Evolutionary conservation across 1,140 invertebrate species (phyloP).

Genomic region (Cylas formicarius): DNA sequence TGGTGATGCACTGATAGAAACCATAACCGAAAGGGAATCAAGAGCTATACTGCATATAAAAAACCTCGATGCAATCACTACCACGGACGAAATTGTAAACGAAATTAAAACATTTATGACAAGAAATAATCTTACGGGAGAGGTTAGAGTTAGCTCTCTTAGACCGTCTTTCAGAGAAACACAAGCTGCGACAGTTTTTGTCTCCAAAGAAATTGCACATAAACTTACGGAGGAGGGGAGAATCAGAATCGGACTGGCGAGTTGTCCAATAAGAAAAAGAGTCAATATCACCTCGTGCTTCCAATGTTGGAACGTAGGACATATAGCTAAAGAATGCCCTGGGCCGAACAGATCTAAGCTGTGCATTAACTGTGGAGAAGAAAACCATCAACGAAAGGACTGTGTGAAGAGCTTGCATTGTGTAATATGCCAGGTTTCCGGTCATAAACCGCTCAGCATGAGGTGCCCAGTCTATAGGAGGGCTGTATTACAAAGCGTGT

Average conservation of each 20-base stretch:
- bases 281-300: slow-evolving; percentile 12
- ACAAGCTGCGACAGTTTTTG: slow-evolving; percentile 3
- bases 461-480: slow-evolving; percentile 1
- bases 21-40: too few species aligned
- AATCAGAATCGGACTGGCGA: slow-evolving; percentile 11
- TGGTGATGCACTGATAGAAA: too few species aligned
- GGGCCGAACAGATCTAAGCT: slow-evolving; percentile 12
- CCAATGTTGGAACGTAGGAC: slow-evolving; percentile 13
- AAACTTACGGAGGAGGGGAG: neutral
- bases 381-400: slow-evolving; percentile 5
- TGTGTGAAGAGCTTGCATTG: slow-evolving; percentile 4
- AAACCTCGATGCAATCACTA: too few species aligned
- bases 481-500: too few species aligned
- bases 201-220: neutral
- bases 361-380: slow-evolving; percentile 13
- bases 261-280: slow-evolving; percentile 9
- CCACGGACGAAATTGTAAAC: too few species aligned
- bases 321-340: slow-evolving; percentile 9
- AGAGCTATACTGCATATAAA: too few species aligned
- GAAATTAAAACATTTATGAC: too few species aligned
- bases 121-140: too few species aligned
- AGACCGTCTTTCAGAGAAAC: too few species aligned
- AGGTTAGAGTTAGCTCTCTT: too few species aligned
- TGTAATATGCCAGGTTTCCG: neutral
- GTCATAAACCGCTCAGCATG: neutral